Conservation (phyloP, 2,888 invertebrate genomes). For the Zaprionus obscuricornis region DNA sequence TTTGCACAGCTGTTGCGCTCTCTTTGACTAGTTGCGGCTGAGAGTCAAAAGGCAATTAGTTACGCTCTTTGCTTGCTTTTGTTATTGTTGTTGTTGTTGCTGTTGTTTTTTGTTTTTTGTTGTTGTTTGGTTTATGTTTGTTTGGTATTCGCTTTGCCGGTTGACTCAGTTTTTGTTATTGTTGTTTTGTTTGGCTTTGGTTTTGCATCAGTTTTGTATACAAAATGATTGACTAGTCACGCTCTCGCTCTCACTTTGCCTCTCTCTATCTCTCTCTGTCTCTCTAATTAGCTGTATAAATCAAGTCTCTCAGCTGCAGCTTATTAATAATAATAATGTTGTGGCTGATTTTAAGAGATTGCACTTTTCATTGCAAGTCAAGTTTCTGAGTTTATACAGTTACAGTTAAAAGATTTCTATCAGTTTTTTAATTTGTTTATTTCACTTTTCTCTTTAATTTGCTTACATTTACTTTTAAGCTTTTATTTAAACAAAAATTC, state of each 20-base stretch:
- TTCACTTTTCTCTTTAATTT: no score
- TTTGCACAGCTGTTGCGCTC: conserved; percentile 39
- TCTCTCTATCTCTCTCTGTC: background rate
- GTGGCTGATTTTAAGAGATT: no score
- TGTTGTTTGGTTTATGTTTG: conserved; percentile 59
- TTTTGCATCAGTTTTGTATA: conserved; percentile 21
- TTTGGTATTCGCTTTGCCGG: conserved; percentile 37
- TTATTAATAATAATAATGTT: no score
- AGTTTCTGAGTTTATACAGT: no score
- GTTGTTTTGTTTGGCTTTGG: conserved; percentile 22
- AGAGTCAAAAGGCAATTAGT: conserved; percentile 53
- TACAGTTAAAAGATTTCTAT: no score
- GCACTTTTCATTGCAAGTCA: no score
- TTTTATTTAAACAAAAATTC: no score
- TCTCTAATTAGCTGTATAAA: background rate
- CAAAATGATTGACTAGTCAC: conserved; percentile 33
- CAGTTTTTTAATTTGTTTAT: no score
- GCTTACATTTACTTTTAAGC: no score
- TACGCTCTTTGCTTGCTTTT: conserved; percentile 66
- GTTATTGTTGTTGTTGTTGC: background rate
- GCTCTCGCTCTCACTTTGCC: conserved; percentile 15
- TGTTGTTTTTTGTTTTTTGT: conserved; percentile 27
- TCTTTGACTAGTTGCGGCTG: conserved; percentile 50
- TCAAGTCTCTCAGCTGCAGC: no score
- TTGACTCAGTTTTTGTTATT: conserved; percentile 41